A percentile compares a stretch with the other conserved stretches of the same genome.
Evolutionary conservation across 2,888 invertebrate species (phyloP).

Genomic region (Phaedon cochleariae): DNA sequence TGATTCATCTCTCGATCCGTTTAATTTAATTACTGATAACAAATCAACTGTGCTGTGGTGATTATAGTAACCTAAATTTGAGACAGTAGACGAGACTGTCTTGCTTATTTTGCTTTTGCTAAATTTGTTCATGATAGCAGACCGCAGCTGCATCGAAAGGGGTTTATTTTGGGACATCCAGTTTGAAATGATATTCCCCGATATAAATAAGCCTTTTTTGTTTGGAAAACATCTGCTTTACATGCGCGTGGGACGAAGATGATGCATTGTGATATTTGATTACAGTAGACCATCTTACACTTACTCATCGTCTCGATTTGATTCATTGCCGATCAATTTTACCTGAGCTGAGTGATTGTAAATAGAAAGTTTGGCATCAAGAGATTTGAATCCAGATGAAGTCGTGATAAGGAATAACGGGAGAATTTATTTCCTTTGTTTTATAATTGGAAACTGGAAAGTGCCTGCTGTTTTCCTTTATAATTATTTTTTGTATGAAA

Average conservation of each 20-base stretch:
- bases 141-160: slow-evolving; percentile 52
- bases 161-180: slow-evolving; percentile 51
- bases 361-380: slow-evolving; percentile 62
- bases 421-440: slow-evolving; percentile 36
- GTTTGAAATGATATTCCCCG: slow-evolving; percentile 43
- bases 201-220: slow-evolving; percentile 57
- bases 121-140: slow-evolving; percentile 43
- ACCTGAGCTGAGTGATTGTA: slow-evolving; percentile 42
- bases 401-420: slow-evolving; percentile 36
- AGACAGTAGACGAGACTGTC: slow-evolving; percentile 26
- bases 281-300: slow-evolving; percentile 51
- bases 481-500: too few relatives aligned
- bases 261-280: slow-evolving; percentile 54
- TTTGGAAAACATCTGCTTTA: slow-evolving; percentile 52
- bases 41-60: not conserved
- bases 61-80: slow-evolving; percentile 46
- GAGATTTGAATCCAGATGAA: slow-evolving; percentile 39
- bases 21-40: slow-evolving; percentile 16
- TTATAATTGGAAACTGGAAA: not conserved
- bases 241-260: slow-evolving; percentile 46
- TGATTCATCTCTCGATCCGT: slow-evolving; percentile 58
- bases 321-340: slow-evolving; percentile 5
- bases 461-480: too few relatives aligned
- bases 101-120: slow-evolving; percentile 39
- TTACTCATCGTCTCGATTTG: slow-evolving; percentile 32